Evolutionary conservation across 2,888 invertebrate species (phyloP).

Genomic region (Lypha dubia): DNA sequence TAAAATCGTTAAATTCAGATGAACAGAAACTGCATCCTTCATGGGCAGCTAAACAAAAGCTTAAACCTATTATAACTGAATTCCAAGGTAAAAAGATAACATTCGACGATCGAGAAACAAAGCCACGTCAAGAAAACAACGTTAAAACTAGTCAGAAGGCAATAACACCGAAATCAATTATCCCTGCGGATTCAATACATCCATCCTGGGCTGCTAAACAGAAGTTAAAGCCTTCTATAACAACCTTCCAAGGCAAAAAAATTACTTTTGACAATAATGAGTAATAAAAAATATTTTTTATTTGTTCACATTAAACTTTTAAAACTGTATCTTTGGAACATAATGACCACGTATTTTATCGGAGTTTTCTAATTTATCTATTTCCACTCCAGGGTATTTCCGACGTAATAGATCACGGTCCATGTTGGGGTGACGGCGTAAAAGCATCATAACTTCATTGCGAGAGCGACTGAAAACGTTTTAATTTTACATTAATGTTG

Average conservation of each 20-base stretch:
- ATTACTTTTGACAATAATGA: conserved; percentile 79
- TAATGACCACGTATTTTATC: conserved; percentile 87
- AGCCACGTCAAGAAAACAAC: neutral
- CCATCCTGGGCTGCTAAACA: conserved; percentile 83
- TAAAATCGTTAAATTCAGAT: neutral
- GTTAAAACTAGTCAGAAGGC: neutral
- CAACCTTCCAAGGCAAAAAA: conserved; percentile 81
- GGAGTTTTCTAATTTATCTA: conserved; percentile 86
- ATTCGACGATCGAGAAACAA: conserved; percentile 76
- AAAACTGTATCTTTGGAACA: conserved; percentile 82
- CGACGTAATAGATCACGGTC: conserved; percentile 88
- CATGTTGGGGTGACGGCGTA: conserved; percentile 90
- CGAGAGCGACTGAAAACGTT: conserved; percentile 84
- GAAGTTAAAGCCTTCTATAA: conserved; percentile 80
- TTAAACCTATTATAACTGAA: conserved; percentile 77
- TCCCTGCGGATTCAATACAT: conserved; percentile 75
- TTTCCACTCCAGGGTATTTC: conserved; percentile 90
- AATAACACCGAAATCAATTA: neutral
- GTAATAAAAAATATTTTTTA: conserved; percentile 48
- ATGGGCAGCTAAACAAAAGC: conserved; percentile 81
- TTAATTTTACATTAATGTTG: conserved; percentile 5
- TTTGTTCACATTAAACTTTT: conserved; percentile 67
- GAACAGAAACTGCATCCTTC: conserved; percentile 78
- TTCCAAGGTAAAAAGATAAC: conserved; percentile 80
- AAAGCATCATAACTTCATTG: conserved; percentile 87